Percentiles rank a stretch among this genome's conserved stretches.
Conservation (phyloP, 2,113 vertebrate genomes). For the Centropus bengalensis region DNA sequence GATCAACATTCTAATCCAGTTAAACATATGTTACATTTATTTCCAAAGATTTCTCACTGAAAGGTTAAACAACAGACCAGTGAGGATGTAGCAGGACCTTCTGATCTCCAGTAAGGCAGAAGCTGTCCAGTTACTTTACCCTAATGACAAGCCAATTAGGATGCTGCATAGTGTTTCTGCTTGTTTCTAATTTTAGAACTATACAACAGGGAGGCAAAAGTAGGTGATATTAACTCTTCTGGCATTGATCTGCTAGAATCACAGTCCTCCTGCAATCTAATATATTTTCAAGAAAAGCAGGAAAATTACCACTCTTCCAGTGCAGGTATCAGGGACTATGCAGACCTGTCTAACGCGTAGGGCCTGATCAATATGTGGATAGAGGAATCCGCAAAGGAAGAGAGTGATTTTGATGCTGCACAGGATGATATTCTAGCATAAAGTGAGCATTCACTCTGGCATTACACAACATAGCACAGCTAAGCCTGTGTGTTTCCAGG, state of each 20-base stretch:
- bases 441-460: background rate
- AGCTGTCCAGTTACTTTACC: conserved; percentile 38
- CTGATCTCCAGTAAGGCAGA: conserved; percentile 8
- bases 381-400: background rate
- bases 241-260: conserved; percentile 40
- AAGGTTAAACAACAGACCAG: background rate
- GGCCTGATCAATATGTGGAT: background rate
- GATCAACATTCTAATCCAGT: background rate
- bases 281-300: conserved; percentile 6
- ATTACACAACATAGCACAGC: background rate
- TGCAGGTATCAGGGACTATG: background rate
- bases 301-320: background rate
- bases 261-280: background rate
- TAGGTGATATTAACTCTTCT: conserved; percentile 58
- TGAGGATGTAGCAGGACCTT: background rate
- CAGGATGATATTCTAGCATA: conserved; percentile 14
- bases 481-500: background rate
- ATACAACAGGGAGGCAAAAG: conserved; percentile 31
- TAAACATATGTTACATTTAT: background rate
- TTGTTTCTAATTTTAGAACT: conserved; percentile 75
- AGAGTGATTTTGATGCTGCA: conserved; percentile 3
- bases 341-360: background rate
- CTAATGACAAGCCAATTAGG: conserved; percentile 67
- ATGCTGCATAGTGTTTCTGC: conserved; percentile 37
- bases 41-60: background rate